Percentiles rank a stretch among this genome's conserved stretches.
Evolutionary conservation across 2,888 invertebrate genomes (phyloP).

Genomic region (Luperina nickerlii): DNA sequence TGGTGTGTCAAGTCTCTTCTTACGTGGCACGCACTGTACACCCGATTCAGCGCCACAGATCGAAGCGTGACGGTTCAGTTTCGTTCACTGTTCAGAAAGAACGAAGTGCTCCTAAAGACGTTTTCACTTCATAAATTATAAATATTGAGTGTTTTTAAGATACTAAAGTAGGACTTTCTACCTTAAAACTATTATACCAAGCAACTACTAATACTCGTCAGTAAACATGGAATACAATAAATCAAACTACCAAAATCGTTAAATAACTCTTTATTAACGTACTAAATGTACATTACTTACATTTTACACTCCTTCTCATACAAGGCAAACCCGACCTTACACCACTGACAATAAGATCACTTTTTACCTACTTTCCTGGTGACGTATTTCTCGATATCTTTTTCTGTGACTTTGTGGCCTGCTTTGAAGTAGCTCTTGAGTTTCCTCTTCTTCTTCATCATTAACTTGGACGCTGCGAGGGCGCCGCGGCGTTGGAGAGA

Average conservation of each 20-base stretch:
- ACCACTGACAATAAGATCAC: conserved; percentile 30
- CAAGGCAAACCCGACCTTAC: conserved; percentile 33
- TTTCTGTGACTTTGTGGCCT: conserved; percentile 89
- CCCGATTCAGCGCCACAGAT: not conserved
- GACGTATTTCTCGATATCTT: conserved; percentile 83
- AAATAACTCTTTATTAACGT: conserved; percentile 61
- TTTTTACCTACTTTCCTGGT: conserved; percentile 67
- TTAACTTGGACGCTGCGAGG: conserved; percentile 93
- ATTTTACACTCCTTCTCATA: conserved; percentile 14
- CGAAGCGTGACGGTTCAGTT: not conserved
- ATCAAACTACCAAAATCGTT: conserved; percentile 27
- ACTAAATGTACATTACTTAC: conserved; percentile 45
- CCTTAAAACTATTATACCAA: not conserved
- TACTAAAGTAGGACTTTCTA: not conserved
- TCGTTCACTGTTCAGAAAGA: not conserved
- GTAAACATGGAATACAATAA: conserved; percentile 6
- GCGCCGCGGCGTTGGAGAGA: conserved; percentile 97
- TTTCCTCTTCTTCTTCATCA: conserved; percentile 92
- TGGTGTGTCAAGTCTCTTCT: too few species aligned
- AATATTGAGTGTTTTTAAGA: not conserved
- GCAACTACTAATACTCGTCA: not conserved
- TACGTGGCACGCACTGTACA: too few species aligned
- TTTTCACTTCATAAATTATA: not conserved
- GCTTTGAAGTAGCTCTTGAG: conserved; percentile 93
- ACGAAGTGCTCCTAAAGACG: too few species aligned